Percentiles rank a stretch among this genome's conserved stretches.
These are phyloP conservation scores for Dinothrombium tinctorium DNA, from an alignment of 1,140 invertebrate species.

Conservation along the genomic window DNA sequence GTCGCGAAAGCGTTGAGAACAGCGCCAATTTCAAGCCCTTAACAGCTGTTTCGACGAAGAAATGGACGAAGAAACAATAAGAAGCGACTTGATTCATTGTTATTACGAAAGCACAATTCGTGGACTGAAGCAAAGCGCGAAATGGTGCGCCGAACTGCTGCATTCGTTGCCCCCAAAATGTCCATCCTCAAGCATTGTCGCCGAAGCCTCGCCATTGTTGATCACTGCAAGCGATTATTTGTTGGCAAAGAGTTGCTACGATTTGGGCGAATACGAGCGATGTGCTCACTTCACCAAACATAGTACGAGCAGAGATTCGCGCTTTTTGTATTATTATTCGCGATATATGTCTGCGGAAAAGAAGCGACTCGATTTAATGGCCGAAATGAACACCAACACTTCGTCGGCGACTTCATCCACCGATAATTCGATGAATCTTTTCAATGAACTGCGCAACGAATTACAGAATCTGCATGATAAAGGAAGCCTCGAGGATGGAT, in stretches of 20 bases:
- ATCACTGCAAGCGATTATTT: slow-evolving; percentile 31
- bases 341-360: slow-evolving; percentile 35
- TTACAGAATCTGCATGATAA: slow-evolving; percentile 12
- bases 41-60: too few relatives aligned
- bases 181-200: too few relatives aligned
- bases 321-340: slow-evolving; percentile 60
- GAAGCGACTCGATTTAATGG: slow-evolving; percentile 7
- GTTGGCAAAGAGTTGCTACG: slow-evolving; percentile 68
- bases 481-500: slow-evolving; percentile 7
- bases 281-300: slow-evolving; percentile 56
- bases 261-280: slow-evolving; percentile 71
- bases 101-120: too few relatives aligned
- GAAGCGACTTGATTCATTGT: too few relatives aligned
- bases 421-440: slow-evolving; percentile 17
- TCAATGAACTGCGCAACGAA: slow-evolving; percentile 13
- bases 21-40: too few relatives aligned
- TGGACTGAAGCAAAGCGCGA: slow-evolving; percentile 13
- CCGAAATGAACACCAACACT: slow-evolving; percentile 2
- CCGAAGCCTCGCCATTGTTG: not conserved
- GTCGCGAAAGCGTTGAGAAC: too few relatives aligned
- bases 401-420: slow-evolving; percentile 29
- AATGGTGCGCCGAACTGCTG: slow-evolving; percentile 13
- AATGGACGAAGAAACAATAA: too few relatives aligned
- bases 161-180: slow-evolving; percentile 6
- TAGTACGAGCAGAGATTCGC: slow-evolving; percentile 34